phyloP scores from a whole-genome alignment of 92 coral and sea anemone species.

The Bergia puertoricense region DNA sequence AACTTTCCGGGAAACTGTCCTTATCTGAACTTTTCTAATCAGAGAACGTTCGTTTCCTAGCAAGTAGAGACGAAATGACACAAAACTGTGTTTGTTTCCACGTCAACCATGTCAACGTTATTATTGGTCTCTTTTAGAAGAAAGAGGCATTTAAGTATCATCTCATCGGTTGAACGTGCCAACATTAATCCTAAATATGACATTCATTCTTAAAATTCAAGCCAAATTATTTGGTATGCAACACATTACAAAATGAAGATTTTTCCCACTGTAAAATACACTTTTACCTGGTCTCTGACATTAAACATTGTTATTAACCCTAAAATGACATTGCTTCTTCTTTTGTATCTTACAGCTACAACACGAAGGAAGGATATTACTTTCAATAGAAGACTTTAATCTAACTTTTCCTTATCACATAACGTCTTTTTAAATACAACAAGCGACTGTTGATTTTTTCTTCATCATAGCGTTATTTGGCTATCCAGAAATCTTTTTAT shows the following conservation, averaged over 20 bases:
- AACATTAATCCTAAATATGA: no score
- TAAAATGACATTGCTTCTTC: background rate
- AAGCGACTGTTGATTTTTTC: background rate
- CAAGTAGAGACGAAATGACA: no score
- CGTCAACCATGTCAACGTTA: no score
- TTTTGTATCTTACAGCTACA: background rate
- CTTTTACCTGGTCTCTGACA: background rate
- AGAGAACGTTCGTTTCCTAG: no score
- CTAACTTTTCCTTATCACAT: background rate
- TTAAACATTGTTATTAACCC: background rate
- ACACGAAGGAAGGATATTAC: background rate
- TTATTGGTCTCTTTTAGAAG: no score
- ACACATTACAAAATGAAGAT: background rate
- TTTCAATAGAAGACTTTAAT: background rate
- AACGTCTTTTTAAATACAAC: background rate
- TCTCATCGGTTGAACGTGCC: no score
- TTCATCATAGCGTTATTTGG: background rate
- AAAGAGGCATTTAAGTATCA: no score
- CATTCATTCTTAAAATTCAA: no score
- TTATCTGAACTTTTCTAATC: no score
- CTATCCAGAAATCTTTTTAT: background rate
- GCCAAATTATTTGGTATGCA: no score
- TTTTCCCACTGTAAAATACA: background rate
- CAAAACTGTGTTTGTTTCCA: no score
- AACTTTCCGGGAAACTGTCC: no score